A percentile compares a stretch with the other conserved stretches of the same genome.
Conservation (phyloP, 2,113 vertebrate species). For the Tiliqua scincoides region DNA sequence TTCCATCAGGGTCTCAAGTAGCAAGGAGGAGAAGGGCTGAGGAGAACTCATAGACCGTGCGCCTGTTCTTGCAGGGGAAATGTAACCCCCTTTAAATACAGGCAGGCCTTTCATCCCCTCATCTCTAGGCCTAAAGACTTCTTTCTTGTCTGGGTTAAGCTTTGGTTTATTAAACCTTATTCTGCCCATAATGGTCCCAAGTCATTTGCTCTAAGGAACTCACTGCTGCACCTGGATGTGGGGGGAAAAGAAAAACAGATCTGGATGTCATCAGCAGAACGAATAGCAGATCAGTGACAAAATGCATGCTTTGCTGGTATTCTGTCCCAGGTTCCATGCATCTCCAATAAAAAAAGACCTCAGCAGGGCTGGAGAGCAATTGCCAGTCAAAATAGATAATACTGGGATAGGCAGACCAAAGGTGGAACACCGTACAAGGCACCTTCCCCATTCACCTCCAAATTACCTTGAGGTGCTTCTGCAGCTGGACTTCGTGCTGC, state of each 20-base stretch:
- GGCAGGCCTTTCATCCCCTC: neutral
- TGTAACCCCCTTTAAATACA: neutral
- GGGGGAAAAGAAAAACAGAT: neutral
- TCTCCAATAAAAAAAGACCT: neutral
- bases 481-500: conserved; percentile 94
- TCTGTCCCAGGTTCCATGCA: neutral
- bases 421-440: neutral
- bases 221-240: neutral
- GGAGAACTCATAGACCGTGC: neutral
- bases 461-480: conserved; percentile 93
- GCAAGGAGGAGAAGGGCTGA: neutral
- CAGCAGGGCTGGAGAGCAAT: neutral
- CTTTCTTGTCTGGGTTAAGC: neutral
- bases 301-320: neutral
- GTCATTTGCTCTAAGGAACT: neutral
- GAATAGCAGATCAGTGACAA: neutral
- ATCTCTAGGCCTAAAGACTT: neutral
- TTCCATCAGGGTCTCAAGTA: neutral
- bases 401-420: neutral
- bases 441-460: neutral
- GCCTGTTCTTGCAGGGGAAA: neutral
- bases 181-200: neutral
- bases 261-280: neutral
- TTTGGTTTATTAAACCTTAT: neutral
- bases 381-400: neutral